phyloP scores from a whole-genome alignment of 1,140 invertebrate species.

The Cydia amplana region DNA sequence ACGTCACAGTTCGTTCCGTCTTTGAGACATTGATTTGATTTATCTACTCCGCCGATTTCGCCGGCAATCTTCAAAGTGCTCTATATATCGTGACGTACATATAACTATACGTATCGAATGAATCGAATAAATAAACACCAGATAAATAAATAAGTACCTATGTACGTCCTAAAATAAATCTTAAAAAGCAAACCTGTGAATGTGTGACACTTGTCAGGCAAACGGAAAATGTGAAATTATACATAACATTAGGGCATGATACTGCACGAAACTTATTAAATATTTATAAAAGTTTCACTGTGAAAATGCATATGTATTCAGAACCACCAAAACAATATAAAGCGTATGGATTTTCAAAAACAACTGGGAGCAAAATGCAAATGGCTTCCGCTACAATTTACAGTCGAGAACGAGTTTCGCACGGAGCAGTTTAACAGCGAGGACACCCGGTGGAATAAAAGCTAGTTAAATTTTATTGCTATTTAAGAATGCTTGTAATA shows the following conservation, averaged over 20 bases:
- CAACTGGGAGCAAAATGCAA: conserved; percentile 67
- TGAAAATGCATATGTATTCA: conserved; percentile 8
- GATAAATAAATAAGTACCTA: not conserved
- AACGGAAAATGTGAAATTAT: not conserved
- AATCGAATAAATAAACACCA: not conserved
- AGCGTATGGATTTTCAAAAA: conserved; percentile 63
- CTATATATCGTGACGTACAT: not conserved
- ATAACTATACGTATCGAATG: not conserved
- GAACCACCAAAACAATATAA: conserved; percentile 33
- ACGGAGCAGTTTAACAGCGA: not conserved
- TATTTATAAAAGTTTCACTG: conserved; percentile 3
- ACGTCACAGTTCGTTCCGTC: conserved; percentile 1
- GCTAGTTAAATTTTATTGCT: not conserved
- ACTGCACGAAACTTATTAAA: not conserved
- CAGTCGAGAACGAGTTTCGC: conserved; percentile 9
- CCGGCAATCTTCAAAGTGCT: conserved; percentile 12
- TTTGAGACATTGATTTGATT: conserved; percentile 21
- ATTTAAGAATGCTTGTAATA: not conserved
- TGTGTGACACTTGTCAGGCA: not conserved
- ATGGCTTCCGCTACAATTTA: conserved; percentile 40
- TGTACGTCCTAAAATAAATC: not conserved
- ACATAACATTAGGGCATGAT: not conserved
- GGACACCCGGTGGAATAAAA: not conserved
- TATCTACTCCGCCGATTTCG: conserved; percentile 2
- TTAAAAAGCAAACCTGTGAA: not conserved